Base-by-base conservation (phyloP, 2,888 invertebrate genomes). In the Diaphora mendica region DNA sequence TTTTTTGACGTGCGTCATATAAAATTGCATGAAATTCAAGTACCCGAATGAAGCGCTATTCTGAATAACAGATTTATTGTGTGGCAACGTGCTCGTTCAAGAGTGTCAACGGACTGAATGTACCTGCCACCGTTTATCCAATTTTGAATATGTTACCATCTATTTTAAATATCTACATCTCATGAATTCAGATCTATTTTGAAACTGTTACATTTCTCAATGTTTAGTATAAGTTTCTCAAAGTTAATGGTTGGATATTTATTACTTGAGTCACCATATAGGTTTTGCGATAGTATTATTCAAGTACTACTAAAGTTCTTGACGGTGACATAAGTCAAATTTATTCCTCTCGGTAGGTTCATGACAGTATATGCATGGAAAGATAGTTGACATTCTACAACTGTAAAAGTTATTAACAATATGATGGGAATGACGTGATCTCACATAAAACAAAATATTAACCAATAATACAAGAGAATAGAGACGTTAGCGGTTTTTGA, bases 151-250 rank as follows among this genome's bases (percentile, higher is more conserved):
- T 5, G 39, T 81, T 79, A 74, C 48, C 80, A 82, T 77, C 35
- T 73, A 65, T 68, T 80, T 77, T 76, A 72, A 77, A 81, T 77
- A 80, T 64, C 55, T 77, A 71, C 70, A 79, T 82, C 71, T 77
- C 66, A 81, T 82, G 64, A 74, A 79, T 77, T 59, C 59, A 11
- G 66, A 74, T 73, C 51, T 74, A 64, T 55, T 64, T 68, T 70
- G 59, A 26, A 59, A 59, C n/a, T 26, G 26, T 59, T 59, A 15
- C 5, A 4, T 59, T 13, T 13, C 26, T 59, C 59, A 59, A 59
- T 59, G 26, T 75, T 51, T 67, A 2, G 30, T 15, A 7, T 67
- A 23, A 55, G 11, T 39, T 65, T 65, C 1, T 65, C 13, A 39
- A 65, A 13, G 20, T 9, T 26, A 11, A n/a, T 23, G 17, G 33